phyloP scores from a whole-genome alignment of 2,113 vertebrate species.

The Falcunculus frontatus region DNA sequence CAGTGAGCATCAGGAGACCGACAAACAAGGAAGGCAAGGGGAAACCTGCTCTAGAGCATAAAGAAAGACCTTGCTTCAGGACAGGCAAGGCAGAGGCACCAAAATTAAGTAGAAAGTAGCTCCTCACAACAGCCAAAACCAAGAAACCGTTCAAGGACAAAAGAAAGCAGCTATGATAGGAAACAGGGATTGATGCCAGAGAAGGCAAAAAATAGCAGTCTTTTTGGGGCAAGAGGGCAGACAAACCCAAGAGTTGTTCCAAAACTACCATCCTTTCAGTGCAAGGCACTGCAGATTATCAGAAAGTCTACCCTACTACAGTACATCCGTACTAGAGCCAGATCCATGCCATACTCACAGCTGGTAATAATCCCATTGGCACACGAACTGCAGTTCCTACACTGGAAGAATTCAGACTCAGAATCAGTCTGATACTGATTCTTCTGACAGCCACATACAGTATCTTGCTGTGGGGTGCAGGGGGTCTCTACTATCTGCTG shows the following conservation, averaged over 20 bases:
- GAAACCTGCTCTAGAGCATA: background rate
- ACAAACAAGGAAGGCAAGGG: background rate
- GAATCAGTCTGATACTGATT: slow-evolving; percentile 1
- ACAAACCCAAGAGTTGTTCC: background rate
- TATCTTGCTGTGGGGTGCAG: slow-evolving; percentile 47
- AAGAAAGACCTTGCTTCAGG: background rate
- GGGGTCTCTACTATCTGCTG: slow-evolving; percentile 9
- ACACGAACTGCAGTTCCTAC: slow-evolving; percentile 43
- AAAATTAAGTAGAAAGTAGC: background rate
- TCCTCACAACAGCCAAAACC: background rate
- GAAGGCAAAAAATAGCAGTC: background rate
- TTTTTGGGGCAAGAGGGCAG: background rate
- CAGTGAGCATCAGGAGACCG: background rate
- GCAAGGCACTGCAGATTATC: background rate
- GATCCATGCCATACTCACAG: slow-evolving; percentile 19
- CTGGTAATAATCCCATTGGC: slow-evolving; percentile 4
- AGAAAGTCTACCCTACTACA: background rate
- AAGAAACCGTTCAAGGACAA: background rate
- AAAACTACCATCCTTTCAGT: background rate
- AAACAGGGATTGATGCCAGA: background rate
- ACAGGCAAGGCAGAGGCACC: background rate
- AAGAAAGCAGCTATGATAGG: background rate
- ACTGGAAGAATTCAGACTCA: background rate
- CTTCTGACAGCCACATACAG: slow-evolving; percentile 47
- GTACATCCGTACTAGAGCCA: background rate